These are phyloP conservation scores for Rhodinocichla rosea DNA, from an alignment of 2,113 vertebrate genomes.

Conservation along the genomic window DNA sequence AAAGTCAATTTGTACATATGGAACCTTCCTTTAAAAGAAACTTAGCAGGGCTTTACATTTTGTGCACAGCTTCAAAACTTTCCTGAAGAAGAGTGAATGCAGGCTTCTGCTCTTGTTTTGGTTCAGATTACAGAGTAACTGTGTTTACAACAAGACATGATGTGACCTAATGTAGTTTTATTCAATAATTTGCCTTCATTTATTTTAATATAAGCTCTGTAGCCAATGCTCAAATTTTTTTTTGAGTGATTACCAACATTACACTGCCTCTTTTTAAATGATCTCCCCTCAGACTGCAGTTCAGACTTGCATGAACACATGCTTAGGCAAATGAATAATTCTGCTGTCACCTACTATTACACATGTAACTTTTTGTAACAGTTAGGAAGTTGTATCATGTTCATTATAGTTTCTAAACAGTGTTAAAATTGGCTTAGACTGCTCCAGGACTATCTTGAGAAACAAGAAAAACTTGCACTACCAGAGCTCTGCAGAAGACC, in stretches of 20 bases:
- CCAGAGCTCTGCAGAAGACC: neutral
- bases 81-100: neutral
- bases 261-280: neutral
- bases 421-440: slow-evolving; percentile 62
- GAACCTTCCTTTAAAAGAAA: neutral
- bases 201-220: neutral
- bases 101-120: neutral
- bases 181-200: neutral
- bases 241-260: neutral
- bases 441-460: slow-evolving; percentile 15
- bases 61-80: neutral
- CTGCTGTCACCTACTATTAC: slow-evolving; percentile 1
- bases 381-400: slow-evolving; percentile 46
- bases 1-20: neutral
- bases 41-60: neutral
- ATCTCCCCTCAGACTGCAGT: neutral
- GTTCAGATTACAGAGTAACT: neutral
- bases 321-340: slow-evolving; percentile 4
- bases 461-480: slow-evolving; percentile 54
- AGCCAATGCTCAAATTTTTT: neutral
- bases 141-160: neutral
- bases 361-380: slow-evolving; percentile 30
- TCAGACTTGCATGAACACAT: neutral
- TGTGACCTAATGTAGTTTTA: neutral
- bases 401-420: slow-evolving; percentile 32